These are phyloP conservation scores for Cheilosia urbana DNA, from an alignment of 2,888 invertebrate genomes.

Conservation along the genomic window DNA sequence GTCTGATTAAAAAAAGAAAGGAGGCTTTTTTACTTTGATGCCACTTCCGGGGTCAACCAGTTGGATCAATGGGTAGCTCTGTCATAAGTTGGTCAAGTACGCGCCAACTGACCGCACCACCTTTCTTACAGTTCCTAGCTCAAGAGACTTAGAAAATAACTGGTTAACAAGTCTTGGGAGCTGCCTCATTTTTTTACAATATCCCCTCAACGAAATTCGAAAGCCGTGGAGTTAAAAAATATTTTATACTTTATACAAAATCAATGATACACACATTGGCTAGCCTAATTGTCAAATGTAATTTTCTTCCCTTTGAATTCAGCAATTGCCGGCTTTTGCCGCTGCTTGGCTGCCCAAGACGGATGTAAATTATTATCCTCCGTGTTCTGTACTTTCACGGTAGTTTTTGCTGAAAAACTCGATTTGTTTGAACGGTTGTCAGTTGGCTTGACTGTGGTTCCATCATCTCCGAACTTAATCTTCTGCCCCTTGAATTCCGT, in stretches of 20 bases:
- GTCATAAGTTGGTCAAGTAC: too few relatives aligned
- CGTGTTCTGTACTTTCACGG: neutral
- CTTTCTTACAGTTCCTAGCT: too few relatives aligned
- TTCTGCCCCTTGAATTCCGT: slow-evolving; percentile 70
- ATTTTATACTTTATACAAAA: neutral
- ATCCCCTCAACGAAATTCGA: neutral
- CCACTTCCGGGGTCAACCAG: too few relatives aligned
- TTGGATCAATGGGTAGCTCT: too few relatives aligned
- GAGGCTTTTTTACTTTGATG: too few relatives aligned
- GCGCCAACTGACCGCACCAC: too few relatives aligned
- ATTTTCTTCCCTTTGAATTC: slow-evolving; percentile 81
- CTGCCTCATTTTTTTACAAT: too few relatives aligned
- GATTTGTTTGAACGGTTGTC: neutral
- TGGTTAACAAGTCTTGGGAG: too few relatives aligned
- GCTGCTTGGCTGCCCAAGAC: slow-evolving; percentile 82
- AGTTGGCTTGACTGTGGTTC: neutral
- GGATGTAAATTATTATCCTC: slow-evolving; percentile 79
- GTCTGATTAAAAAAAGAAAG: too few relatives aligned
- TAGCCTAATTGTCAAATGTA: slow-evolving; percentile 78
- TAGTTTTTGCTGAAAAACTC: slow-evolving; percentile 1
- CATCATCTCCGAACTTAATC: slow-evolving; percentile 66
- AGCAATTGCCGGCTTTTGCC: slow-evolving; percentile 79
- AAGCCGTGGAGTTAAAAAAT: neutral
- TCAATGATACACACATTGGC: neutral
- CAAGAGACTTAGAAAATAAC: too few relatives aligned